Evolutionary conservation across 2,888 invertebrate genomes (phyloP), one percentile per base, ranked within the genome.

Genomic region (Gonocerus acuteangulatus): DNA sequence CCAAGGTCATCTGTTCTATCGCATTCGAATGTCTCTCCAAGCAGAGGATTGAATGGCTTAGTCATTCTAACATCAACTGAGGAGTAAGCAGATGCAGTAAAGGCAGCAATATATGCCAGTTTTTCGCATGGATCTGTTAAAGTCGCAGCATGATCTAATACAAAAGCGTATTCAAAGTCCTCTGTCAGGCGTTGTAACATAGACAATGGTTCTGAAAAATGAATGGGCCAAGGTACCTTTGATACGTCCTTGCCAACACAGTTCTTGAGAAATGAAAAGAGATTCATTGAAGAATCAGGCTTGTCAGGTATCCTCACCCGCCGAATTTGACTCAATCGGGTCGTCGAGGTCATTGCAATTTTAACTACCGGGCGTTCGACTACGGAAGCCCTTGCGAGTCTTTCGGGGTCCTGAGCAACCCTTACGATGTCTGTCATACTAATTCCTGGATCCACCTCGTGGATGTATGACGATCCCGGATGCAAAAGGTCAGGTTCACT

Each of bases 201-300:
- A 27, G 96, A 97, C 67, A 99, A 79, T 16, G 99, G 99, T 77
- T 99, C 99, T 73, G 92, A 96, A 77, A 99, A 99, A 80, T 96
- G 96, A 58, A 96, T 79, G 1, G 51, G 51, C 11, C 32, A 4
- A 78, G 60, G 19, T 21, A 60, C 34, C n/a, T 16, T 34, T 9
- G 51, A 32, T 7, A 51, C 19, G 16, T 51, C 51, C 9, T 27
- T 27, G 4, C 27, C 27, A 27, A 27, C 9, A 9, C 9, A 27
- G 27, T 27, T 27, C 27, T 27, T 27, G 4, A 27, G 27, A 6
- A 9, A 6, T 27, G 4, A 4, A 4, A 4, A 27, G 4, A 27
- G 27, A 27, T 9, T 27, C 27, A 9, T 6, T 4, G 27, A 6
- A 27, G 4, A 9, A 6, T 27, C 9, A 4, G 27, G 27, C 9